These are phyloP conservation scores for Trematocara zebra DNA, from an alignment of 2,113 vertebrate genomes.

Conservation along the genomic window DNA sequence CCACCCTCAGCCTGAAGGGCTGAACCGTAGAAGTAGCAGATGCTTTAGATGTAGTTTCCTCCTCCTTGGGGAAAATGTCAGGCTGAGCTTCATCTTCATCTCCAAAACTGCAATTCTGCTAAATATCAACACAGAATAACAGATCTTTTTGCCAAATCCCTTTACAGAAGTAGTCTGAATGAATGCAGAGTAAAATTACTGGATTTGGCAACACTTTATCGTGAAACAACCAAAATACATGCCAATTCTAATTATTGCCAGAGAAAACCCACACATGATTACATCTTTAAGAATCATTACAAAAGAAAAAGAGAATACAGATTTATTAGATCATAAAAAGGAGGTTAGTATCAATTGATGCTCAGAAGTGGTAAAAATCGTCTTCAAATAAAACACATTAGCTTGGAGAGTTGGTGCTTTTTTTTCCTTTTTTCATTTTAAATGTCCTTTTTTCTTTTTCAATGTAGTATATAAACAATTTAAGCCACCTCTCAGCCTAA, in stretches of 20 bases:
- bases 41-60: background rate
- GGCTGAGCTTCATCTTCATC: background rate
- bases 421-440: rapidly evolving
- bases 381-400: background rate
- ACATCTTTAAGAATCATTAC: background rate
- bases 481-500: rapidly evolving
- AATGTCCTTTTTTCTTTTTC: rapidly evolving
- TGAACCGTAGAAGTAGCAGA: background rate
- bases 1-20: constrained; percentile 60
- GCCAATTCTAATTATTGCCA: no score
- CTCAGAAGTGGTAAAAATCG: background rate
- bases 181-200: background rate
- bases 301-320: background rate
- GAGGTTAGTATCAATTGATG: background rate
- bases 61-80: background rate
- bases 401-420: rapidly evolving
- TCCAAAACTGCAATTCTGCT: constrained; percentile 1
- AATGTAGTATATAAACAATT: background rate
- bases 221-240: background rate
- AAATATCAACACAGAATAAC: background rate
- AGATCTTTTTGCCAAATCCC: background rate
- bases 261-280: background rate
- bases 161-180: background rate
- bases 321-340: background rate
- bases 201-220: background rate